These are phyloP conservation scores for Melanophora roralis DNA, from an alignment of 2,888 invertebrate genomes.

Conservation along the genomic window DNA sequence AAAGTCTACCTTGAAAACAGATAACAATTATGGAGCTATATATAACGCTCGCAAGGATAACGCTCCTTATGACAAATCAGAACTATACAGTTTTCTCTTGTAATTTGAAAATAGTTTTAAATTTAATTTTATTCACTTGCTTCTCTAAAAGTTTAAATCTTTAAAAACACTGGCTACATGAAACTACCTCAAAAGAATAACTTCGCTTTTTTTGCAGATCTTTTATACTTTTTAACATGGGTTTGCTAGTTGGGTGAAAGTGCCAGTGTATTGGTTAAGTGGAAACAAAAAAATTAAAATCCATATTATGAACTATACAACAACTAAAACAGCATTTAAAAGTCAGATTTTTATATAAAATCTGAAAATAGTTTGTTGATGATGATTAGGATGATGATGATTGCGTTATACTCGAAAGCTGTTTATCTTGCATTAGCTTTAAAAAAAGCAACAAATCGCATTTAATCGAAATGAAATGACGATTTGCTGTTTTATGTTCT, in stretches of 20 bases:
- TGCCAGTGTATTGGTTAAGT: neutral
- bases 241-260: neutral
- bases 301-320: constrained; percentile 25
- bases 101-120: no score
- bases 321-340: neutral
- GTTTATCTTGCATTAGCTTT: neutral
- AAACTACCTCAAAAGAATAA: no score
- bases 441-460: neutral
- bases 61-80: no score
- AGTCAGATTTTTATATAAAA: neutral
- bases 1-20: no score
- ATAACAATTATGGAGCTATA: no score
- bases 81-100: no score
- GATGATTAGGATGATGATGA: neutral
- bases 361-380: neutral
- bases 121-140: no score
- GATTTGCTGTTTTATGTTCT: constrained; percentile 1
- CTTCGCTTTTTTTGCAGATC: no score
- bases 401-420: neutral
- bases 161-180: no score
- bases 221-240: no score
- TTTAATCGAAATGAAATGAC: constrained; percentile 23
- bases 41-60: no score
- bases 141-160: no score
- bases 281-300: neutral